Evolutionary conservation across 1,140 invertebrate species (phyloP).

Genomic region (Solen grandis): DNA sequence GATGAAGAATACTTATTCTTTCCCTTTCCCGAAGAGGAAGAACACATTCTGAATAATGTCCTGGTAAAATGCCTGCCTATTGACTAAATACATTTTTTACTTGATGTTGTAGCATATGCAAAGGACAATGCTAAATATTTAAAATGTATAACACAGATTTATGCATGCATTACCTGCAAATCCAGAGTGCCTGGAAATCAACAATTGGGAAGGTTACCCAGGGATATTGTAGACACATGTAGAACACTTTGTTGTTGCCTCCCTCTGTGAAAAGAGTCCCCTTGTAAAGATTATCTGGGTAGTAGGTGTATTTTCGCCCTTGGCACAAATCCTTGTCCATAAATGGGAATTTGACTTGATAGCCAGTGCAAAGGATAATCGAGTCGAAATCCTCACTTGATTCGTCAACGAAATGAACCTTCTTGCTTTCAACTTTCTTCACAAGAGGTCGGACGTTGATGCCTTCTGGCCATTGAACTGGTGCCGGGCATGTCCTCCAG

Average conservation of each 20-base stretch:
- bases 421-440: background rate
- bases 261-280: background rate
- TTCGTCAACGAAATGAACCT: background rate
- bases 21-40: too few relatives aligned
- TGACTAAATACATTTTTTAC: too few relatives aligned
- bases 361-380: background rate
- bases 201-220: too few relatives aligned
- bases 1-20: too few relatives aligned
- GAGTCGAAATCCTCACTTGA: background rate
- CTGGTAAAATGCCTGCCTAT: too few relatives aligned
- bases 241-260: slow-evolving; percentile 14
- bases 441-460: background rate
- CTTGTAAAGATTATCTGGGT: background rate
- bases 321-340: background rate
- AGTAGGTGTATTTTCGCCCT: background rate
- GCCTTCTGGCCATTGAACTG: background rate
- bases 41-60: too few relatives aligned
- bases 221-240: too few relatives aligned
- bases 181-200: too few relatives aligned
- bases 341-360: background rate
- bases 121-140: too few relatives aligned
- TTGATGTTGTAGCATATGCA: too few relatives aligned
- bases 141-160: too few relatives aligned
- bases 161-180: too few relatives aligned
- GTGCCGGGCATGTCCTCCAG: background rate